These are phyloP conservation scores for Drosophila melanogaster DNA, from an alignment of 1,140 invertebrate genomes.

Conservation along the genomic window Release_6_plus_ISO1_MT NT_037436.4:8026501-8027000, in stretches of 20 bases:
- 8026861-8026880: not conserved
- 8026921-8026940: not conserved
- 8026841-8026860: no score
- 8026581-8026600: conserved; percentile 29
- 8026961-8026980: not conserved
- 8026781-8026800: no score
- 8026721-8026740: not conserved
- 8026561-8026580: conserved; percentile 33
- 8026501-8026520: conserved; percentile 15
- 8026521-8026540: conserved; percentile 10
- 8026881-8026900: not conserved
- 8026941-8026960: not conserved
- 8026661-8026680: not conserved
- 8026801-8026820: not conserved
- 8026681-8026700: conserved; percentile 1
- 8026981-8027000: conserved; percentile 6
- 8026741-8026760: no score
- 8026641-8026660: conserved; percentile 8
- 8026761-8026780: no score
- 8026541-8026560: conserved; percentile 28
- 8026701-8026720: conserved; percentile 2
- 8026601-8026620: conserved; percentile 10
- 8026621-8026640: not conserved
- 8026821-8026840: not conserved
- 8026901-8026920: not conserved